Percentiles rank a stretch among this genome's conserved stretches.
These are phyloP conservation scores for Panthera tigris DNA, from an alignment of 2,113 vertebrate genomes.

Conservation along the genomic window DNA sequence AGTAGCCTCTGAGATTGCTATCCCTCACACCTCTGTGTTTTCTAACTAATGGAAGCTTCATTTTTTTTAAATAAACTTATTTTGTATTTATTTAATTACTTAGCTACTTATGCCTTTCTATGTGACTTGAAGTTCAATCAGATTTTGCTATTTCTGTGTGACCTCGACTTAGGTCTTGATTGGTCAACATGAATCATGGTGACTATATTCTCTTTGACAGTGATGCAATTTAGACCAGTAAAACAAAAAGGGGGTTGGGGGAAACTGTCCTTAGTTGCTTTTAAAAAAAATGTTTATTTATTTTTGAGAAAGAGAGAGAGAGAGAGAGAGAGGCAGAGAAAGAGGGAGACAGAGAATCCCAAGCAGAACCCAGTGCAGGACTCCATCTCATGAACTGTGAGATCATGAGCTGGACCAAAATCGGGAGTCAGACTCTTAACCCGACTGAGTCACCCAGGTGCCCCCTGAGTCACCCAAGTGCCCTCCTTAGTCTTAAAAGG, in stretches of 20 bases:
- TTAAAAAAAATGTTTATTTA: no score
- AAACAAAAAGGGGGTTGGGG: not conserved
- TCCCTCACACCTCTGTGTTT: not conserved
- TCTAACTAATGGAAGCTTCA: not conserved
- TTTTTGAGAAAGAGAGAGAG: no score
- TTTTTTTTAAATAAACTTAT: not conserved
- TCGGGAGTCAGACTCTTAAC: no score
- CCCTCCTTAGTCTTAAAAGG: not conserved
- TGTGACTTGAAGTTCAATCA: not conserved
- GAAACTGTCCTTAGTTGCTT: not conserved
- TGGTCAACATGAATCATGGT: not conserved
- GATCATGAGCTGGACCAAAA: no score
- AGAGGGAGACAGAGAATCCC: no score
- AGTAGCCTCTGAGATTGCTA: not conserved
- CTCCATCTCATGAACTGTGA: no score
- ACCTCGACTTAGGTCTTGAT: not conserved
- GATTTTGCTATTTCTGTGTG: fast-evolving
- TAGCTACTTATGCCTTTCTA: not conserved
- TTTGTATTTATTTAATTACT: not conserved
- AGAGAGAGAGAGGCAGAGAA: no score
- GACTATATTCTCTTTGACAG: not conserved
- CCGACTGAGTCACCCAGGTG: no score
- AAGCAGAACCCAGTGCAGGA: no score
- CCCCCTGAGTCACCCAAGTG: no score
- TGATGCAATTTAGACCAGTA: not conserved